Evolutionary conservation across 2,888 invertebrate species (phyloP).

Genomic region (Xanthia icteritia): DNA sequence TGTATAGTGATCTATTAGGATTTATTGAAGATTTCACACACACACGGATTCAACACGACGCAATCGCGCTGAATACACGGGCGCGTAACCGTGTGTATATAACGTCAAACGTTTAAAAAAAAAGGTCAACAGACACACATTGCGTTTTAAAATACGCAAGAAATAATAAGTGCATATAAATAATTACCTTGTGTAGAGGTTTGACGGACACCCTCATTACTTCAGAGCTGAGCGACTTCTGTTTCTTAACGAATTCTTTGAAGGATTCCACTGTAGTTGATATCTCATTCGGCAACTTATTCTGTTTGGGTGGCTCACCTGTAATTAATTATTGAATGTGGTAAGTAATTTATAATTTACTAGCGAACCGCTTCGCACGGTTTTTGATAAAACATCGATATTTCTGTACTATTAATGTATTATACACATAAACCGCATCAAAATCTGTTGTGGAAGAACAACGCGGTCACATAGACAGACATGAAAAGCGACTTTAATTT

Average conservation of each 20-base stretch:
- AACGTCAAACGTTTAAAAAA: too few species aligned
- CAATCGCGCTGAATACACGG: too few species aligned
- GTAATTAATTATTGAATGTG: conserved; percentile 44
- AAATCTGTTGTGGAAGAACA: too few species aligned
- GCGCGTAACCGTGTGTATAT: too few species aligned
- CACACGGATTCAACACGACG: background rate
- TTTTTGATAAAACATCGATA: background rate
- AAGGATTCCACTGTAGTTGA: conserved; percentile 94
- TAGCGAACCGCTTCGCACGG: background rate
- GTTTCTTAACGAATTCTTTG: conserved; percentile 96
- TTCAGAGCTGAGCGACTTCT: conserved; percentile 95
- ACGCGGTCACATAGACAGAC: too few species aligned
- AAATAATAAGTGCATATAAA: too few species aligned
- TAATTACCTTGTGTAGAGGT: conserved; percentile 82
- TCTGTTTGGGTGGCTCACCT: conserved; percentile 86
- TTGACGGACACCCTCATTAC: conserved; percentile 92
- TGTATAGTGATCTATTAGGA: background rate
- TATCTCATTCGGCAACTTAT: conserved; percentile 94
- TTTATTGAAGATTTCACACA: background rate
- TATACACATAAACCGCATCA: background rate
- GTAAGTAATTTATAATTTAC: background rate
- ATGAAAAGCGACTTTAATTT: too few species aligned
- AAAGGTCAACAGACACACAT: too few species aligned
- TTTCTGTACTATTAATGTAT: background rate
- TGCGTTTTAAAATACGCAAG: too few species aligned